Conservation (phyloP, 2,888 invertebrate genomes). For the Tipula unca region DNA sequence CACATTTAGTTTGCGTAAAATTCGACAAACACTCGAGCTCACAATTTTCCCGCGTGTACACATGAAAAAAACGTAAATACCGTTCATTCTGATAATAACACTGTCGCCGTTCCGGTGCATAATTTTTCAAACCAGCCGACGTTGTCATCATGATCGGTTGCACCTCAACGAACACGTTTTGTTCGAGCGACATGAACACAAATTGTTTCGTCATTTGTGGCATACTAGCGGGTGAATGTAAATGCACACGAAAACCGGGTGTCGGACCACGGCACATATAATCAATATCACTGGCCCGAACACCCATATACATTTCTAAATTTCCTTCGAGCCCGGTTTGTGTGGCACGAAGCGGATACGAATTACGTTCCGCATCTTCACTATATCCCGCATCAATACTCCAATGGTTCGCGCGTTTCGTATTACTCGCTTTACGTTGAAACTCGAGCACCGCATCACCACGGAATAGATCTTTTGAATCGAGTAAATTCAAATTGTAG, state of each 20-base stretch:
- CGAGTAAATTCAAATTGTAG: conserved; percentile 59
- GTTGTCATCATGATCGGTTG: conserved; percentile 62
- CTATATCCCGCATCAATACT: conserved; percentile 56
- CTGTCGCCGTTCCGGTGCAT: conserved; percentile 49
- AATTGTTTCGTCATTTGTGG: conserved; percentile 54
- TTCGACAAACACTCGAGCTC: conserved; percentile 57
- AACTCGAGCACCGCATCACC: conserved; percentile 39
- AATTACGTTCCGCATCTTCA: conserved; percentile 45
- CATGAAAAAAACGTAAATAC: conserved; percentile 49
- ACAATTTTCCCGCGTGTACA: conserved; percentile 59
- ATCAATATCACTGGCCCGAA: conserved; percentile 53
- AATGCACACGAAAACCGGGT: conserved; percentile 59
- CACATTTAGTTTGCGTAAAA: conserved; percentile 47
- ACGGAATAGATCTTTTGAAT: conserved; percentile 48
- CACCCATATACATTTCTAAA: conserved; percentile 52
- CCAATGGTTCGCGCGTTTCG: conserved; percentile 46
- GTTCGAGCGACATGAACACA: conserved; percentile 52
- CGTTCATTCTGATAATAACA: conserved; percentile 56
- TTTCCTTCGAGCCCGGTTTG: conserved; percentile 60
- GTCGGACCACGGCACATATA: conserved; percentile 63
- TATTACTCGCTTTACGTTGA: conserved; percentile 30
- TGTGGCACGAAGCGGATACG: conserved; percentile 59
- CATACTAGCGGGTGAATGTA: conserved; percentile 18
- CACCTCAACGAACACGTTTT: conserved; percentile 54
- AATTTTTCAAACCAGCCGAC: conserved; percentile 47